Percentiles rank a stretch among this genome's conserved stretches.
These are phyloP conservation scores for Onychomys arenicola DNA, from an alignment of 2,797 vertebrate species.

Conservation along the genomic window DNA sequence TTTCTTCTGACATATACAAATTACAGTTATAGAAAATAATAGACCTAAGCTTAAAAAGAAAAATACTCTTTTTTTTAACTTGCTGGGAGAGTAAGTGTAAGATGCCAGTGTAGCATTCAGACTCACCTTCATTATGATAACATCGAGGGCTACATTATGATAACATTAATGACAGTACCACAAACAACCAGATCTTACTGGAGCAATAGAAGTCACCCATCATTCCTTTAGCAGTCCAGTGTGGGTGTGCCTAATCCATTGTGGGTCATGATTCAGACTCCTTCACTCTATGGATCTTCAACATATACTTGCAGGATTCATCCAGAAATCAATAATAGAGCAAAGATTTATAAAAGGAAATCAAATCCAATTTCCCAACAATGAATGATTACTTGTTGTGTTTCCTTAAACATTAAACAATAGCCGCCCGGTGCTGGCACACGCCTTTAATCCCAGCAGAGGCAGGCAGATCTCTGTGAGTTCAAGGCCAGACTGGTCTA, in stretches of 20 bases:
- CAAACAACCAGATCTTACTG: not conserved
- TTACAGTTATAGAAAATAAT: conserved; percentile 2
- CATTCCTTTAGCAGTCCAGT: not conserved
- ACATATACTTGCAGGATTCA: not conserved
- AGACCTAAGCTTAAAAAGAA: not conserved
- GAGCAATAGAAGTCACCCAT: not conserved
- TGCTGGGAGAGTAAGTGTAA: not conserved
- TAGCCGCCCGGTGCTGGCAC: too few relatives aligned
- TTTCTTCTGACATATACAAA: conserved; percentile 20
- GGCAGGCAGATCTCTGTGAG: too few relatives aligned
- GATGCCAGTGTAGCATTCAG: not conserved
- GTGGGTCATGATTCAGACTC: not conserved
- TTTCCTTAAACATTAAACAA: conserved; percentile 49
- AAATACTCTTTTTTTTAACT: not conserved
- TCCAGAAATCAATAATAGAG: conserved; percentile 34
- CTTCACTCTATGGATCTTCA: not conserved
- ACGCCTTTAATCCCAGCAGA: too few relatives aligned
- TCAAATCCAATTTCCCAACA: conserved; percentile 61
- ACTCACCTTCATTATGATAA: not conserved
- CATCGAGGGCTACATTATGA: not conserved
- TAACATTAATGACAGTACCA: not conserved
- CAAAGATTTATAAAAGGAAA: not conserved
- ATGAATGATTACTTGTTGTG: conserved; percentile 63
- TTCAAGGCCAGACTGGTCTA: too few relatives aligned
- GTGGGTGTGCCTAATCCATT: not conserved